Evolutionary conservation across 2,113 vertebrate species (phyloP), one percentile per base, ranked within the genome.

Genomic region (Psettodes erumei): DNA sequence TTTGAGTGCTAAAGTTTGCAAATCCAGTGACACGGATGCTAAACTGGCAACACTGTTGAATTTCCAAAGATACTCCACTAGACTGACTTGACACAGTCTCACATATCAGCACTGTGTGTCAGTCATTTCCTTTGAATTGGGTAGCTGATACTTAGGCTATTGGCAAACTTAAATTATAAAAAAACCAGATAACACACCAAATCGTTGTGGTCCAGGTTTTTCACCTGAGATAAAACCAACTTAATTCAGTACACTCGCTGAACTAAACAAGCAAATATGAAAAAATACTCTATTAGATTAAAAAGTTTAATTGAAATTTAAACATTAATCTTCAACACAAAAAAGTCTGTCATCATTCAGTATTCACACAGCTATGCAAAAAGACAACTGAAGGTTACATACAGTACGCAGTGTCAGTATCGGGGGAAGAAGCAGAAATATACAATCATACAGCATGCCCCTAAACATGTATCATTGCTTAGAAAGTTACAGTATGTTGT

Each of bases 391-490:
- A 43, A n/a, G 23, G 18, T 28, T 43, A 51, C 2, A 54, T 30
- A 35, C 6, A 27, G 21, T 47, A 23, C 21, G 30, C 25, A 45
- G 5, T 30, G 21, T 42, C 42, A 61, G 32, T 30, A 54, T 66
- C 37, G 61, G 15, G 38, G 5, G 27, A 50, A 45, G 27, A 58
- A 68, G 13, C 55, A 73, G 16, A 50, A 48, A 73, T 56, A 18
- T 32, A 35, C n/a, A 71, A 61, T 77, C 40, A 61, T 60, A 51
- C 30, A 67, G 53, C 25, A 64, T 75, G 28, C 38, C 64, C 45
- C n/a, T 5, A n/a, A 76, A 38, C 50, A 28, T 30, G 37, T 56
- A 23, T 6, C 30, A 7, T 16, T 65, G 47, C 72, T 64, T 63
- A 64, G 27, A 53, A 45, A 74, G 43, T 51, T 43, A 37, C 37